A percentile compares a stretch with the other conserved stretches of the same genome.
Conservation (phyloP, 2,797 vertebrate genomes). For the Channallabes apus region DNA sequence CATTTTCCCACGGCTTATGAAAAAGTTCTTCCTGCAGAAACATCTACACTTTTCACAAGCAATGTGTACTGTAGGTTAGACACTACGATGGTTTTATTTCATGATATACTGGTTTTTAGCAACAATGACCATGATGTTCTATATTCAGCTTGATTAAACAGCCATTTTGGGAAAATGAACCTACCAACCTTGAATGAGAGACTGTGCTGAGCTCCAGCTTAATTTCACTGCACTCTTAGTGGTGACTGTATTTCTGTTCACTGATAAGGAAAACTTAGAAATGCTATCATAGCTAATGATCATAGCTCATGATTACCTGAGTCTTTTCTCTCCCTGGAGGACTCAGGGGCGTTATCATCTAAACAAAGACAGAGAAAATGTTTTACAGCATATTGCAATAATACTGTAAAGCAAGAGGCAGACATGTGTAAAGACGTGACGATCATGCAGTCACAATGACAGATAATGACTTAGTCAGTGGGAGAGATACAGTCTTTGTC, state of each 20-base stretch:
- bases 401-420: constrained; percentile 73
- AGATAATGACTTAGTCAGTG: constrained; percentile 15
- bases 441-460: constrained; percentile 58
- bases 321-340: constrained; percentile 89
- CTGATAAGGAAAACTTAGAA: neutral
- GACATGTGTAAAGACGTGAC: constrained; percentile 54
- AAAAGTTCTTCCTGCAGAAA: constrained; percentile 47
- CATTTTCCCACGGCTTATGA: constrained; percentile 43
- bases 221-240: neutral
- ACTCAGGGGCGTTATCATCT: constrained; percentile 89
- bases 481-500: constrained; percentile 25
- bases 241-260: neutral
- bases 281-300: constrained; percentile 45
- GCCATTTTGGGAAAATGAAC: constrained; percentile 43
- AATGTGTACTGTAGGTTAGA: neutral
- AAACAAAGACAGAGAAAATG: constrained; percentile 83
- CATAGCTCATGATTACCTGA: constrained; percentile 98
- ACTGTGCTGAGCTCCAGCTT: neutral
- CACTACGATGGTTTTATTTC: constrained; percentile 39
- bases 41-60: constrained; percentile 40
- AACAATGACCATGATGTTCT: constrained; percentile 22
- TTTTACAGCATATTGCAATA: constrained; percentile 76
- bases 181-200: neutral
- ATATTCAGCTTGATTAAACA: constrained; percentile 32
- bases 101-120: constrained; percentile 7